Evolutionary conservation across 2,888 invertebrate genomes (phyloP), one percentile per base, ranked within the genome.

Genomic region (Drosophila anceps): DNA sequence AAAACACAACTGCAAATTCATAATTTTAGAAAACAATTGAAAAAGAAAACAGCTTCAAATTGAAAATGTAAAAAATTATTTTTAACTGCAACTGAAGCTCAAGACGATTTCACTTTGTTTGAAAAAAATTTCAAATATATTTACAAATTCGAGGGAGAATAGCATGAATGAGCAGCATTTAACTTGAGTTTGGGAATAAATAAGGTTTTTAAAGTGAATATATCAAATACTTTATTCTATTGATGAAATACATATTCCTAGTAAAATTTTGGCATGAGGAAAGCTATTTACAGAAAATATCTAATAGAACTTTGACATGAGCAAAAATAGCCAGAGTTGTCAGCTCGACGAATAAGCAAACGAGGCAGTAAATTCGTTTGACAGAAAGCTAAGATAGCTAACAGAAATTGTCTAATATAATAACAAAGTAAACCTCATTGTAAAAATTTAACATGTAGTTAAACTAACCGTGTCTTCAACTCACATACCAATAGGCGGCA

Each of bases 1-100:
- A 33, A 35, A 20, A 18, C n/a, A 35, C 46, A 43, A 51, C 48
- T 68, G 8, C 1, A 60, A 48, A 70, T 43, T 46, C 15, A 37
- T 27, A 54, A 59, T 43, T 54, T 31, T 41, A 29, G 29, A 53
- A 41, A 54, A 59, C 62, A 59, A 69, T 65, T 7, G 27, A 27
- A 29, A 29, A 44, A 15, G 2, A n/a, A 4, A 37, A 35, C 24
- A 9, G 46, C 27, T 18, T 20, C n/a, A 54, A 29, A 27, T 54
- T 20, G 43, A 20, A 57, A 43, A 43, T 57, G 31, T 43, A 15
- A 29, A 29, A 43, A 43, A 20, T 8, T 31, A 41, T 29, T 1
- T 9, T 18, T 10, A 8, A 31, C 29, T 9, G 18, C 18, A 41
- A 10, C 53, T 27, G 41, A 43, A 57, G 15, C 57, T 33, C 15